Evolutionary conservation across 2,113 vertebrate species (phyloP), one percentile per base, ranked within the genome.

Genomic region (Erythrocercus mccallii): DNA sequence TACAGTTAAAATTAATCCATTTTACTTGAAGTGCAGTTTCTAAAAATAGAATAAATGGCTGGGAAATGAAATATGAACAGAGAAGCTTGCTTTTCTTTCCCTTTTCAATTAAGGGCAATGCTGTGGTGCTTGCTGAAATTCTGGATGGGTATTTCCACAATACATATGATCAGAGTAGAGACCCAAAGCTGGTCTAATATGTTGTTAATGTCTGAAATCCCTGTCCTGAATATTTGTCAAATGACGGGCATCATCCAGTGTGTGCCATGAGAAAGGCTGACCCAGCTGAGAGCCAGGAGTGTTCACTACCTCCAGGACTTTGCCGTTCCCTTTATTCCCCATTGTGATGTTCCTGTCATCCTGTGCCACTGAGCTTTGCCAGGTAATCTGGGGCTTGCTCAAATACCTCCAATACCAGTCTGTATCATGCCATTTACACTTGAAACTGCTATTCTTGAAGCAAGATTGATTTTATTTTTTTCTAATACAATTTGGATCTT

Each of bases 191-290:
- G 40, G 51, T 33, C 18, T 66, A 31, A 15, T 12, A 1, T 3
- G 12, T n/a, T 62, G 25, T 56, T 82, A 4, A 25, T 18, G 21
- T 60, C 72, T 31, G 31, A 93, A 90, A 70, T 73, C 19, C 11
- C 47, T 73, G 23, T 62, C 54, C 25, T 37, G 33, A 56, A 15
- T 30, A 25, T 61, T 86, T 83, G 12, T 54, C 47, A 44, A 50
- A 38, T 6, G 25, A 38, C 8, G 33, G 23, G 17, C 15, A 3
- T 51, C 8, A 57, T 16, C 10, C 45, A 8, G 4, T 64, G 35
- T 1, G 1, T 56, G 53, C 13, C 0, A 0, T 17, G 61, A 44
- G 44, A 53, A 45, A 35, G 40, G 58, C 54, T 73, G 77, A 47
- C 51, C 37, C 35, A 37, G 33, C 51, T 42, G 66, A 48, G 88